phyloP scores from a whole-genome alignment of 35 echinoderm and acorn worm genomes.

The Heliocidaris tuberculata region DNA sequence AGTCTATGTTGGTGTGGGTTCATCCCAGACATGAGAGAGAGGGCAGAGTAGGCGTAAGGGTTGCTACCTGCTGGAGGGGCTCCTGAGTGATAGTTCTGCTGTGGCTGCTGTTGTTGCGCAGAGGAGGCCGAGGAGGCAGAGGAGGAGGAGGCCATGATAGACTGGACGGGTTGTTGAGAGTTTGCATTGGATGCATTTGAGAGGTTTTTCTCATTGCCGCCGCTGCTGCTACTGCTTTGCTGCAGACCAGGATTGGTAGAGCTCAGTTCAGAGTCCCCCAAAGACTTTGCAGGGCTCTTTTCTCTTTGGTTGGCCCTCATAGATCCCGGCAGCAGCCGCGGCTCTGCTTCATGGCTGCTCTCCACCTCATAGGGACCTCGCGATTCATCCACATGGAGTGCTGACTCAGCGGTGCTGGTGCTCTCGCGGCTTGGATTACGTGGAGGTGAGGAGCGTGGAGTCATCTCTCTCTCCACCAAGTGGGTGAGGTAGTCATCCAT shows the following conservation, averaged over 20 bases:
- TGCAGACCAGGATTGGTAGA: slow-evolving; percentile 46
- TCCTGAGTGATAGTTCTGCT: slow-evolving; percentile 50
- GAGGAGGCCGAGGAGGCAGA: not conserved
- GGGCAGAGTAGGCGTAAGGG: slow-evolving; percentile 59
- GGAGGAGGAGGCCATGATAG: slow-evolving; percentile 55
- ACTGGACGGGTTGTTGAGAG: slow-evolving; percentile 59
- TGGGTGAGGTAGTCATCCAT: slow-evolving; percentile 67
- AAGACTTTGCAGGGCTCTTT: slow-evolving; percentile 27
- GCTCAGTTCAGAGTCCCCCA: slow-evolving; percentile 43
- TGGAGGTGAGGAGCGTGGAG: slow-evolving; percentile 54
- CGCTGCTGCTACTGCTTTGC: slow-evolving; percentile 26
- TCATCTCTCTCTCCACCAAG: slow-evolving; percentile 64
- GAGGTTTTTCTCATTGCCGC: slow-evolving; percentile 1
- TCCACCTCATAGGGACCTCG: slow-evolving; percentile 28
- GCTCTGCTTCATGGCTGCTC: slow-evolving; percentile 55
- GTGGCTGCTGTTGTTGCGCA: not conserved
- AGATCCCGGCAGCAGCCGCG: not conserved
- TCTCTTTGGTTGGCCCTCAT: slow-evolving; percentile 23
- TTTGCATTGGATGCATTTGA: slow-evolving; percentile 24
- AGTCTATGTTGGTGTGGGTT: slow-evolving; percentile 39
- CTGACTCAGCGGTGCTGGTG: slow-evolving; percentile 58
- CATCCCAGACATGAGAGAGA: slow-evolving; percentile 27
- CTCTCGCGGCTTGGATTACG: slow-evolving; percentile 60
- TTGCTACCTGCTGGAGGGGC: slow-evolving; percentile 21
- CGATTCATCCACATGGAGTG: slow-evolving; percentile 52